Percentiles rank a stretch among this genome's conserved stretches.
These are phyloP conservation scores for Eulemur macaco DNA, from an alignment of 2,113 vertebrate genomes.

Conservation along the genomic window DNA sequence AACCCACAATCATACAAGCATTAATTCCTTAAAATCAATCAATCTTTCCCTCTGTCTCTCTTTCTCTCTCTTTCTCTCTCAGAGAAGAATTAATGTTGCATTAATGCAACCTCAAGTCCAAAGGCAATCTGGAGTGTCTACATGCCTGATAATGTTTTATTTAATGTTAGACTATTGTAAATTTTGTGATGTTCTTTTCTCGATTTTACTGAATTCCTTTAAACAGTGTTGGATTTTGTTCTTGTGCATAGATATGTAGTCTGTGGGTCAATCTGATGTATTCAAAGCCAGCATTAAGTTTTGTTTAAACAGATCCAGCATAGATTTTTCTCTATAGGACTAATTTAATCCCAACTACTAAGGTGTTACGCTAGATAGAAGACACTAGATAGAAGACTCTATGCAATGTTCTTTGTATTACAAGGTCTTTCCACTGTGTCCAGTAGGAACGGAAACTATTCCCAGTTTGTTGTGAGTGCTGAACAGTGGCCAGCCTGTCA, in stretches of 20 bases:
- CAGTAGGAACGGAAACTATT: not conserved
- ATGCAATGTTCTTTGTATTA: not conserved
- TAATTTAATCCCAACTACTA: not conserved
- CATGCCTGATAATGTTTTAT: not conserved
- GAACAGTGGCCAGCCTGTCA: not conserved
- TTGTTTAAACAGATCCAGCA: not conserved
- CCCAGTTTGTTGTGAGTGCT: not conserved
- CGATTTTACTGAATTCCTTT: not conserved
- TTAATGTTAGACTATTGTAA: not conserved
- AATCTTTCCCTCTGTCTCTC: too few species aligned
- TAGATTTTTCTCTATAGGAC: not conserved
- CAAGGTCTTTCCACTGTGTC: not conserved
- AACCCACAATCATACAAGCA: too few species aligned
- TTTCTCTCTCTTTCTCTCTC: too few species aligned
- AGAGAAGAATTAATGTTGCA: not conserved
- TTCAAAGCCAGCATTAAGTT: not conserved
- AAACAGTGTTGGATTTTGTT: not conserved
- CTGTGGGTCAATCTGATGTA: not conserved
- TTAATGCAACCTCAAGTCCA: not conserved
- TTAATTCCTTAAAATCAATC: too few species aligned
- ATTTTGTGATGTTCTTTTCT: not conserved
- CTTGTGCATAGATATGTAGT: not conserved
- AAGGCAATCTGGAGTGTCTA: not conserved
- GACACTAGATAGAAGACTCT: not conserved
- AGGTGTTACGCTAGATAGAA: not conserved